Evolutionary conservation across 2,797 vertebrate genomes (phyloP).

Genomic region (Acipenser ruthenus): DNA sequence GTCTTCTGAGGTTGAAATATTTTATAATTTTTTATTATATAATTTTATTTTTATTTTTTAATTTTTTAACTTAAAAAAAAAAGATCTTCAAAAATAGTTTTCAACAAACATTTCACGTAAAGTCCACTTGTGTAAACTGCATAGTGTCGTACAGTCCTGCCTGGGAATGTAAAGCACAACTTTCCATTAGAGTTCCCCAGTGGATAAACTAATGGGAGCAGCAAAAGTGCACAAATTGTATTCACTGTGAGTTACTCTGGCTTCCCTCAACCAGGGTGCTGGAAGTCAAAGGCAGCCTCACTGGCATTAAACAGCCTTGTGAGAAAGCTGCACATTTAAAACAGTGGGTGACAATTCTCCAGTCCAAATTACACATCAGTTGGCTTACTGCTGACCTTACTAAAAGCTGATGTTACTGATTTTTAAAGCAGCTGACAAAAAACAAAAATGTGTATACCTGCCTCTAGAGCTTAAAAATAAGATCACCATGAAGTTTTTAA

Average conservation of each 20-base stretch:
- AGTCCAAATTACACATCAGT: constrained; percentile 33
- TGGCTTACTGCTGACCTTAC: neutral
- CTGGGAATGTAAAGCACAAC: neutral
- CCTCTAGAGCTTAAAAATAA: too few species aligned
- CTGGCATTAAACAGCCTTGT: neutral
- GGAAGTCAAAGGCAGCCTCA: constrained; percentile 30
- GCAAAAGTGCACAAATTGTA: neutral
- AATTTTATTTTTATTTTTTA: neutral
- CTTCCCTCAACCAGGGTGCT: constrained; percentile 36
- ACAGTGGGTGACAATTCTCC: constrained; percentile 31
- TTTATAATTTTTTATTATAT: neutral
- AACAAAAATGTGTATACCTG: too few species aligned
- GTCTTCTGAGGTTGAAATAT: neutral
- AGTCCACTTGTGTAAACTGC: neutral
- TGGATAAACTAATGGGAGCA: neutral
- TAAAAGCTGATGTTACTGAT: too few species aligned
- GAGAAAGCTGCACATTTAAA: constrained; percentile 6
- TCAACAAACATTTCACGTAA: too few species aligned
- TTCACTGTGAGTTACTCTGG: constrained; percentile 17
- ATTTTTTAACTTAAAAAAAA: too few species aligned
- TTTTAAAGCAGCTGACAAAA: too few species aligned
- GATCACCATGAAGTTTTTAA: too few species aligned
- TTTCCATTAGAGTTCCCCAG: constrained; percentile 1
- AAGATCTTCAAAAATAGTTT: too few species aligned
- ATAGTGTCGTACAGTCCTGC: neutral